These are phyloP conservation scores for Bostrychus sinensis DNA, from an alignment of 2,113 vertebrate species.

Conservation along the genomic window DNA sequence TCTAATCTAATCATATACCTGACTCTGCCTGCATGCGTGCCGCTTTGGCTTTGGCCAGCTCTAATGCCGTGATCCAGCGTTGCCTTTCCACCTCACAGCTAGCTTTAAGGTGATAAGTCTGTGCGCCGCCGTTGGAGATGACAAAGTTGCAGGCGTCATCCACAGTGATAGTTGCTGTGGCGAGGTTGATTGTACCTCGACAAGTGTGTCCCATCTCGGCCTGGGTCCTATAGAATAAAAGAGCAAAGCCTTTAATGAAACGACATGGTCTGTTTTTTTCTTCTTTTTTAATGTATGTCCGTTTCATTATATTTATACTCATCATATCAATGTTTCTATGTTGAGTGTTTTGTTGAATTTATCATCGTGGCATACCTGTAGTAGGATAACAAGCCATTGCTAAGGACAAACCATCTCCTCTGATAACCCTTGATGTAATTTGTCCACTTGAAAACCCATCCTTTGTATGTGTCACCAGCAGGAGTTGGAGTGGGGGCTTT, in stretches of 20 bases:
- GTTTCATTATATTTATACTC: neutral
- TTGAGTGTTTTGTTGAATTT: neutral
- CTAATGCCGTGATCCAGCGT: slow-evolving; percentile 94
- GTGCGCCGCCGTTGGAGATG: slow-evolving; percentile 92
- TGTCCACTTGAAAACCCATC: slow-evolving; percentile 95
- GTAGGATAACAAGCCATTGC: slow-evolving; percentile 91
- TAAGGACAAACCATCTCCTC: slow-evolving; percentile 91
- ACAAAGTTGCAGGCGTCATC: slow-evolving; percentile 98
- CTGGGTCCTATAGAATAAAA: slow-evolving; percentile 84
- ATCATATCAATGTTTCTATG: neutral
- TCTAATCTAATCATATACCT: no score
- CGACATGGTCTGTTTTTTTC: no score
- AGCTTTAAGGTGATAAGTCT: slow-evolving; percentile 97
- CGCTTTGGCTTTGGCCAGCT: slow-evolving; percentile 94
- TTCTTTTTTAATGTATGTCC: neutral
- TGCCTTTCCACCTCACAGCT: slow-evolving; percentile 95
- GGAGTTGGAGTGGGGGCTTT: slow-evolving; percentile 77
- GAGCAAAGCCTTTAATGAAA: neutral
- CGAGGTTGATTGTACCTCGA: slow-evolving; percentile 94
- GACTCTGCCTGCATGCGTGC: slow-evolving; percentile 95
- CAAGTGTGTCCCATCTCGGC: slow-evolving; percentile 98
- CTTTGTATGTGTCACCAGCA: slow-evolving; percentile 82
- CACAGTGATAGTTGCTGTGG: slow-evolving; percentile 92
- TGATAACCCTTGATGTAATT: slow-evolving; percentile 96
- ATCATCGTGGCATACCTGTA: slow-evolving; percentile 79